Evolutionary conservation across 2,797 vertebrate genomes (phyloP).

Genomic region (Liasis olivaceus): DNA sequence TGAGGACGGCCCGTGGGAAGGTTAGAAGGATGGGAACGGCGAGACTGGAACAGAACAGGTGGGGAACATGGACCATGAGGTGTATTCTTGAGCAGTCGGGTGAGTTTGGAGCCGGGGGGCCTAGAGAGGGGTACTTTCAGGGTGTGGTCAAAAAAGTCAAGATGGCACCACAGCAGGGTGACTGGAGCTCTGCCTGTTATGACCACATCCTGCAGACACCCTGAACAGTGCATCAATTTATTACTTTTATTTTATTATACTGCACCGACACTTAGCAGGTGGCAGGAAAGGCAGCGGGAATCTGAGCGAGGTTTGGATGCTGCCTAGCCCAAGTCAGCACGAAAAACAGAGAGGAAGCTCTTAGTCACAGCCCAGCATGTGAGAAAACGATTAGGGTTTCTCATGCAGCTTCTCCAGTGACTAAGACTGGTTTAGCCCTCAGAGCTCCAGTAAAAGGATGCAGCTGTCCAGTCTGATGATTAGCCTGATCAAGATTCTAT

Average conservation of each 20-base stretch:
- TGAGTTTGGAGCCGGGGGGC: not conserved
- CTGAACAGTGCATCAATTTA: not conserved
- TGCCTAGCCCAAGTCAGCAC: not conserved
- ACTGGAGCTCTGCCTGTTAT: not conserved
- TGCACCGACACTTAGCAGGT: not conserved
- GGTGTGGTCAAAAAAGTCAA: not conserved
- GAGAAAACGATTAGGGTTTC: not conserved
- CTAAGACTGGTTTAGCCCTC: not conserved
- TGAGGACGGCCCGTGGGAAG: not conserved
- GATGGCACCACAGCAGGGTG: not conserved
- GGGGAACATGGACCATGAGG: not conserved
- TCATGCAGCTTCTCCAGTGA: not conserved
- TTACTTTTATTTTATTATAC: not conserved
- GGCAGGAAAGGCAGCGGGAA: not conserved
- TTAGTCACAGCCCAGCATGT: not conserved
- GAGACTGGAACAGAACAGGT: too few species aligned
- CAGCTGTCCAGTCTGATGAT: not conserved
- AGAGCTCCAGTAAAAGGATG: not conserved
- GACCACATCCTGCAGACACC: not conserved
- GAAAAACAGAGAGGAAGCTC: not conserved
- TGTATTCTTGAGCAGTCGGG: not conserved
- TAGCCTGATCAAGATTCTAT: not conserved
- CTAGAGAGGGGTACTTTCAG: not conserved
- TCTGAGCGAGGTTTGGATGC: not conserved
- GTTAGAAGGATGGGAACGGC: not conserved